These are phyloP conservation scores for Dendrolimus houi DNA, from an alignment of 2,888 invertebrate genomes.

Conservation along the genomic window DNA sequence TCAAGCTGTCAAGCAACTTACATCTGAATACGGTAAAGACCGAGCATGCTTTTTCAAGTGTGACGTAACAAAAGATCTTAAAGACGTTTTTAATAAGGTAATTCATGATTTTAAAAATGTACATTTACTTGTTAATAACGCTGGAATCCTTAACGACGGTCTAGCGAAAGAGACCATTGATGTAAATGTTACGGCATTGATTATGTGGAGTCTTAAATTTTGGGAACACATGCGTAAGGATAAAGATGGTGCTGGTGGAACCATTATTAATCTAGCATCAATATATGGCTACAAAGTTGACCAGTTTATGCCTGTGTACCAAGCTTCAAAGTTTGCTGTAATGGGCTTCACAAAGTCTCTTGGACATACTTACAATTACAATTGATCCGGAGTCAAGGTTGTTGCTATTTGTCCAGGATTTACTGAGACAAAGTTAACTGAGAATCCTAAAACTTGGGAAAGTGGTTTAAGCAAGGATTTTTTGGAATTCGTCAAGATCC, in stretches of 20 bases:
- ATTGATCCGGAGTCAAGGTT: slow-evolving; percentile 65
- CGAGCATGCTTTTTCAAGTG: slow-evolving; percentile 55
- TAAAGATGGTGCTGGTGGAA: slow-evolving; percentile 75
- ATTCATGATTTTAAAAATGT: slow-evolving; percentile 26
- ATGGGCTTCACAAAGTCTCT: slow-evolving; percentile 68
- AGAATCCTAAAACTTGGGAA: not conserved
- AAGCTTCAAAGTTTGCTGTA: slow-evolving; percentile 77
- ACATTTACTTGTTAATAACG: slow-evolving; percentile 49
- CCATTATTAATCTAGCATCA: slow-evolving; percentile 80
- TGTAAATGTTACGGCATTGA: slow-evolving; percentile 1
- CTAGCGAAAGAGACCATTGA: slow-evolving; percentile 2
- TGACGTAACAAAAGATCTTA: slow-evolving; percentile 59
- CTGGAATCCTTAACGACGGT: slow-evolving; percentile 28
- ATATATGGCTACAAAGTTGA: slow-evolving; percentile 71
- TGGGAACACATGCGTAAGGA: slow-evolving; percentile 71
- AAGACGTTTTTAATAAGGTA: slow-evolving; percentile 32
- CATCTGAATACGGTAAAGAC: slow-evolving; percentile 48
- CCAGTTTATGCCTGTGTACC: slow-evolving; percentile 73
- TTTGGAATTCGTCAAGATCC: slow-evolving; percentile 4
- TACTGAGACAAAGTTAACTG: slow-evolving; percentile 3
- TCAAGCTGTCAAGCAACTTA: slow-evolving; percentile 38
- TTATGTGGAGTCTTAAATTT: slow-evolving; percentile 5
- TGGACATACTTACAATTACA: slow-evolving; percentile 54
- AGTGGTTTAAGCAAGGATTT: not conserved
- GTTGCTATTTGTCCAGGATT: slow-evolving; percentile 62